Percentiles rank a stretch among this genome's conserved stretches.
phyloP scores from a whole-genome alignment of 2,888 invertebrate species.

The Agrochola litura region DNA sequence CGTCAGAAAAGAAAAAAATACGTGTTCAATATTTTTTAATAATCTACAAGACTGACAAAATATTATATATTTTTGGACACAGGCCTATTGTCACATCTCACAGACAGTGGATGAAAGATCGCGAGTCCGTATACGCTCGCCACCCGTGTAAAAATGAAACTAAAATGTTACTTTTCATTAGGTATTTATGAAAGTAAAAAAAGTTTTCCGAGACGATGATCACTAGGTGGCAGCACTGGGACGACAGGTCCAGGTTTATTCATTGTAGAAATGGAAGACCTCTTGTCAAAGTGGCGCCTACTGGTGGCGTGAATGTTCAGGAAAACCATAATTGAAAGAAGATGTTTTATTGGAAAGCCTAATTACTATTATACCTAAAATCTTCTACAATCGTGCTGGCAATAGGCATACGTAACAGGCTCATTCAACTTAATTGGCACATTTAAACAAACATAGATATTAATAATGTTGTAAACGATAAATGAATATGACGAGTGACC shows the following conservation, averaged over 20 bases:
- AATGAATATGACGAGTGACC: constrained; percentile 25
- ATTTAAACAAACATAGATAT: not conserved
- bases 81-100: too few relatives aligned
- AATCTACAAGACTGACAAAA: too few relatives aligned
- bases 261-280: too few relatives aligned
- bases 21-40: too few relatives aligned
- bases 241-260: too few relatives aligned
- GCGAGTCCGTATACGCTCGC: not conserved
- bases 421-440: not conserved
- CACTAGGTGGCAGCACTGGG: too few relatives aligned
- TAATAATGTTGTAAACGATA: constrained; percentile 4
- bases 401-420: not conserved
- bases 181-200: not conserved
- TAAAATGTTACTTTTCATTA: not conserved
- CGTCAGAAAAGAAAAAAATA: too few relatives aligned
- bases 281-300: too few relatives aligned
- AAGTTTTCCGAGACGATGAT: not conserved
- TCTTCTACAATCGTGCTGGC: not conserved
- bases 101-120: not conserved
- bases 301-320: too few relatives aligned
- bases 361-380: not conserved
- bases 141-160: not conserved
- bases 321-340: not conserved
- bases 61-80: too few relatives aligned
- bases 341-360: not conserved